phyloP scores from a whole-genome alignment of 2,797 vertebrate genomes.

The Tinamus major region DNA sequence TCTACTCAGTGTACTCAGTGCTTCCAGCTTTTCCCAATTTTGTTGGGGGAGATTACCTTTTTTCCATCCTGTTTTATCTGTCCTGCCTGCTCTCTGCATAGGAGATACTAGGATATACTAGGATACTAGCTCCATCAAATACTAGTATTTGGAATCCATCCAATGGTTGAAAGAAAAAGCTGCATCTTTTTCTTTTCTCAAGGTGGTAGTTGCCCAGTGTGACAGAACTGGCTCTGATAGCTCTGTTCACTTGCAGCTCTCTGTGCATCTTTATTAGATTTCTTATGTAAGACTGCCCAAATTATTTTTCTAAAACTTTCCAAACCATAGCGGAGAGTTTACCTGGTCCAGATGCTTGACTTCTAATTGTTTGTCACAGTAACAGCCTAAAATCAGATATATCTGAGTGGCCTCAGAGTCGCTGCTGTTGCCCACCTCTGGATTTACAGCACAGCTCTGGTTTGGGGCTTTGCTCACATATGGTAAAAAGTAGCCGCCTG shows the following conservation, averaged over 20 bases:
- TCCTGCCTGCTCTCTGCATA: not conserved
- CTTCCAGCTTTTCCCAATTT: not conserved
- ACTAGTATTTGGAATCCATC: not conserved
- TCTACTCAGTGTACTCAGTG: not conserved
- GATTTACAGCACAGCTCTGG: not conserved
- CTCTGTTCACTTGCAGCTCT: not conserved
- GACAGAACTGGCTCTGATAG: not conserved
- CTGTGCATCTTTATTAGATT: not conserved
- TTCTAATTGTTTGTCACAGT: not conserved
- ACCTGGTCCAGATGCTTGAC: not conserved
- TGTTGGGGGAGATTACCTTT: not conserved
- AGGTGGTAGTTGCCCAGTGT: not conserved
- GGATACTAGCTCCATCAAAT: not conserved
- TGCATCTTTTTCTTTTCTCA: not conserved
- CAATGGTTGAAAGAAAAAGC: not conserved
- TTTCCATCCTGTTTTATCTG: not conserved
- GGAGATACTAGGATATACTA: not conserved
- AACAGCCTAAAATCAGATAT: not conserved
- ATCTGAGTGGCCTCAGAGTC: not conserved
- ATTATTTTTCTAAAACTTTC: not conserved
- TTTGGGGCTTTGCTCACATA: not conserved
- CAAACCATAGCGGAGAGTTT: not conserved
- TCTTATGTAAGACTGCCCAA: accelerated
- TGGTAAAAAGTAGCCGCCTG: not conserved
- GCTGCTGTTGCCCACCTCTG: not conserved